Percentiles rank a stretch among this genome's conserved stretches.
Conservation (phyloP, 2,888 invertebrate species). For the Yponomeuta sedellus region DNA sequence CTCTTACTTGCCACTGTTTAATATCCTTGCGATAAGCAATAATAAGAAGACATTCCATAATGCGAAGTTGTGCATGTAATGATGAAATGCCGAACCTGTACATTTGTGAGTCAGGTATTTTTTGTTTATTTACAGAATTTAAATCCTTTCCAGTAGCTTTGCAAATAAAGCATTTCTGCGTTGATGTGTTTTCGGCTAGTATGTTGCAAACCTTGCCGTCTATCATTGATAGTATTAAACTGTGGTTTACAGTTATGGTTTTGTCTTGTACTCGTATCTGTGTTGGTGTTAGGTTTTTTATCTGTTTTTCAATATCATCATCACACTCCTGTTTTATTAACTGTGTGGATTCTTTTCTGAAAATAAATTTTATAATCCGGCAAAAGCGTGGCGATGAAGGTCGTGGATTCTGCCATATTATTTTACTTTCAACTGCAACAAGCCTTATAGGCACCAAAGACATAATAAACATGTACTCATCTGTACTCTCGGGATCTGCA, state of each 20-base stretch:
- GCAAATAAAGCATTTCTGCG: no score
- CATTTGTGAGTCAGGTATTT: background rate
- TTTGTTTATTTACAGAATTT: background rate
- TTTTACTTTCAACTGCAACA: background rate
- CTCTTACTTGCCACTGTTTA: background rate
- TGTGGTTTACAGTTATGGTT: no score
- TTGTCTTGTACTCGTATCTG: background rate
- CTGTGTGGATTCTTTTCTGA: background rate
- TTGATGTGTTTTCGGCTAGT: no score
- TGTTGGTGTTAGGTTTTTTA: background rate
- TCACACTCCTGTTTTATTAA: background rate
- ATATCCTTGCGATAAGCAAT: background rate
- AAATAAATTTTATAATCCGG: background rate
- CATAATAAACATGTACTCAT: constrained; percentile 18
- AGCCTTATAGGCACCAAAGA: constrained; percentile 18
- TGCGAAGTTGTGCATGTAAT: background rate
- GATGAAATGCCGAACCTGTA: background rate
- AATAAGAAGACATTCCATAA: background rate
- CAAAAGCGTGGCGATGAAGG: background rate
- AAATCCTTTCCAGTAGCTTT: no score
- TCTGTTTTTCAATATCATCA: background rate
- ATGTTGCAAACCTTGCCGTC: no score
- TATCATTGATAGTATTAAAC: no score
- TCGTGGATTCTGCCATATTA: background rate
- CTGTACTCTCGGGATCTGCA: constrained; percentile 11